Evolutionary conservation across 2,888 invertebrate species (phyloP).

Genomic region (Helicoverpa assulta): DNA sequence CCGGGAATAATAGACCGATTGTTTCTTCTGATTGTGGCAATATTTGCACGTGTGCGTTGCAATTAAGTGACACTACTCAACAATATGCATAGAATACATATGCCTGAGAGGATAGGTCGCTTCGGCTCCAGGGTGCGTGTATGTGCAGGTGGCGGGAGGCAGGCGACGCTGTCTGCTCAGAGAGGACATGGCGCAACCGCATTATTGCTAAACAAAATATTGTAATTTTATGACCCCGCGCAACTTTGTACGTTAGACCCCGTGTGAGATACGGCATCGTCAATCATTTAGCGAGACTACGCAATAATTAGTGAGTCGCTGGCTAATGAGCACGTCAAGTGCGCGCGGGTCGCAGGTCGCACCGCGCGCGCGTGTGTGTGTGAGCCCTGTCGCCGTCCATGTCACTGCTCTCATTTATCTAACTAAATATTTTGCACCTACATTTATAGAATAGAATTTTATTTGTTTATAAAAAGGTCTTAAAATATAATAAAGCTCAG

Average conservation of each 20-base stretch:
- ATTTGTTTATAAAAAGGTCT: too few species aligned
- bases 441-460: too few species aligned
- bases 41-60: too few species aligned
- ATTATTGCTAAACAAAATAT: slow-evolving; percentile 35
- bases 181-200: not conserved
- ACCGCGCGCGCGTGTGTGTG: not conserved
- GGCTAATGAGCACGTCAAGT: slow-evolving; percentile 33
- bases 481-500: too few species aligned
- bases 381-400: too few species aligned
- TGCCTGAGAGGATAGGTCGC: too few species aligned
- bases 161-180: not conserved
- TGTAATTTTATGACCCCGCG: slow-evolving; percentile 41
- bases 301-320: slow-evolving; percentile 53
- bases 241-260: slow-evolving; percentile 49
- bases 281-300: slow-evolving; percentile 37
- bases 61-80: too few species aligned
- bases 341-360: slow-evolving; percentile 29
- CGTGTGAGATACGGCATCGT: slow-evolving; percentile 27
- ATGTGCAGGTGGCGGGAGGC: too few species aligned
- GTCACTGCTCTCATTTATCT: too few species aligned
- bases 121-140: too few species aligned
- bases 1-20: not conserved
- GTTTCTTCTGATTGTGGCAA: not conserved
- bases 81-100: too few species aligned
- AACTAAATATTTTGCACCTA: too few species aligned